phyloP scores from a whole-genome alignment of 2,113 vertebrate species.

The Reinhardtius hippoglossoides region DNA sequence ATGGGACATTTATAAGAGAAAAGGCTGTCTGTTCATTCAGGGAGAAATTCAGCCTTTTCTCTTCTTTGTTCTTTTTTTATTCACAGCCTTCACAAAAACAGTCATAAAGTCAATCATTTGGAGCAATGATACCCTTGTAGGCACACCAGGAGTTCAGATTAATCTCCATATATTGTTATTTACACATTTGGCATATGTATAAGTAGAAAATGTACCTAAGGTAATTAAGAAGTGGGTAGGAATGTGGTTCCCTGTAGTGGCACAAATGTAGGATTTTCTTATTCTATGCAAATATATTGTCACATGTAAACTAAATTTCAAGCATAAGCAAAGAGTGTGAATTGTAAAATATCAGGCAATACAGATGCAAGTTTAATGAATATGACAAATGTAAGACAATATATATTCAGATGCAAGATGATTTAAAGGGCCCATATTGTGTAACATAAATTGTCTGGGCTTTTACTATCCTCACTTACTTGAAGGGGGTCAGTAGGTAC shows the following conservation, averaged over 20 bases:
- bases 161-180: slow-evolving; percentile 1
- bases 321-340: too few species aligned
- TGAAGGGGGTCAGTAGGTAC: too few species aligned
- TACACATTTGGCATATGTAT: background rate
- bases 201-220: background rate
- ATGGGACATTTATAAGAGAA: slow-evolving; percentile 11
- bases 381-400: too few species aligned
- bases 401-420: too few species aligned
- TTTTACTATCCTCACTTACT: too few species aligned
- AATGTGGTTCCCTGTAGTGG: background rate
- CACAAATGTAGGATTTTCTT: too few species aligned
- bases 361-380: too few species aligned
- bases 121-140: background rate
- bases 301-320: too few species aligned
- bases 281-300: too few species aligned
- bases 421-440: too few species aligned
- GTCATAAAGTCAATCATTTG: background rate
- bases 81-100: slow-evolving; percentile 12
- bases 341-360: too few species aligned
- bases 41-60: background rate
- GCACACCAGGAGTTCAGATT: background rate
- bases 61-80: background rate
- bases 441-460: too few species aligned
- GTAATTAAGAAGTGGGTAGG: background rate
- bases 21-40: slow-evolving; percentile 12